A percentile compares a stretch with the other conserved stretches of the same genome.
These are phyloP conservation scores for Trematomus bernacchii DNA, from an alignment of 2,797 vertebrate species.

Conservation along the genomic window DNA sequence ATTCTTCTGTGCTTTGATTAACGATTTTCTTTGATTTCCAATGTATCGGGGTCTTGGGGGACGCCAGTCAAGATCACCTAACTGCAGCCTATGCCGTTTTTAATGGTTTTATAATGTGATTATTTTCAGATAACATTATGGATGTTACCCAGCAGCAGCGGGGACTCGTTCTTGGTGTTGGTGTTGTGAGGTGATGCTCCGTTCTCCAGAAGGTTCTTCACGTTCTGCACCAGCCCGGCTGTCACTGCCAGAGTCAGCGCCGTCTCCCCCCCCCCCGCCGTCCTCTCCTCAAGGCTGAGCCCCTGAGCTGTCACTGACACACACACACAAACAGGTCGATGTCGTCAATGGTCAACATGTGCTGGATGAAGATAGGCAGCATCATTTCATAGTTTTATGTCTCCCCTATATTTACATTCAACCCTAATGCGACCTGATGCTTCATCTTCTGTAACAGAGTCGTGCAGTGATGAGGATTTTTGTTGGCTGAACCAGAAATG, in stretches of 20 bases:
- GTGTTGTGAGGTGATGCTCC: conserved; percentile 86
- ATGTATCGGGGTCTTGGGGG: too few species aligned
- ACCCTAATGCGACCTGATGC: background rate
- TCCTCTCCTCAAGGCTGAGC: conserved; percentile 88
- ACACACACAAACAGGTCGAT: conserved; percentile 4
- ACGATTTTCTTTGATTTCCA: too few species aligned
- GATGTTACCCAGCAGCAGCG: conserved; percentile 88
- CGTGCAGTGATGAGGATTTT: too few species aligned
- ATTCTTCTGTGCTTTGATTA: too few species aligned
- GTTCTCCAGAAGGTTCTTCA: conserved; percentile 85
- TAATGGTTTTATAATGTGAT: too few species aligned
- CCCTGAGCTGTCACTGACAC: conserved; percentile 78
- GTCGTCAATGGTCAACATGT: background rate
- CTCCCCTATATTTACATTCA: background rate
- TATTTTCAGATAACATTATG: too few species aligned
- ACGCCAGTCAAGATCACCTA: too few species aligned
- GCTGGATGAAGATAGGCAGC: too few species aligned
- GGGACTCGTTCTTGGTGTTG: conserved; percentile 89
- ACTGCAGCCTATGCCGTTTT: too few species aligned
- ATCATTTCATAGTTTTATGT: conserved; percentile 46
- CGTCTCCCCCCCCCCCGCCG: conserved; percentile 86
- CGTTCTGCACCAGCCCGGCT: conserved; percentile 83
- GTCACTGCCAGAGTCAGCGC: conserved; percentile 88
- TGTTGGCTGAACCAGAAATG: too few species aligned
- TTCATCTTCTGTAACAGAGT: background rate